Percentiles rank a stretch among this genome's conserved stretches.
Conservation (phyloP, 2,113 vertebrate species). For the Mellivora capensis region DNA sequence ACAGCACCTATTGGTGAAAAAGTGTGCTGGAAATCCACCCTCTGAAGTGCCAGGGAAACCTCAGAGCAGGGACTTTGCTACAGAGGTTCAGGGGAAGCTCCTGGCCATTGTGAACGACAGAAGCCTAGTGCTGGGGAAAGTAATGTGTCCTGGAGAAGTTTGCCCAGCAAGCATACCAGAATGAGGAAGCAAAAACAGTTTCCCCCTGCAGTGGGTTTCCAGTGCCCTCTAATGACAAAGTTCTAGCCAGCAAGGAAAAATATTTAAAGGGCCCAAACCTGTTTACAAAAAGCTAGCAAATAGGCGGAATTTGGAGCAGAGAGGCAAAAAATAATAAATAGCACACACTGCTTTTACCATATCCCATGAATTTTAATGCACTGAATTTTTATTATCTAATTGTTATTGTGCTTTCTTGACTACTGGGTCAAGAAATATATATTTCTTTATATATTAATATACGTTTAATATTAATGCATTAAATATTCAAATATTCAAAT, state of each 20-base stretch:
- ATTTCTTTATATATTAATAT: not conserved
- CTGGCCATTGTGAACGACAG: not conserved
- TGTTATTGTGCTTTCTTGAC: not conserved
- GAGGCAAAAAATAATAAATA: not conserved
- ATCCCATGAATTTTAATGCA: not conserved
- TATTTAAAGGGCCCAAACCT: not conserved
- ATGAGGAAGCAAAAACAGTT: not conserved
- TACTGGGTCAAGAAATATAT: not conserved
- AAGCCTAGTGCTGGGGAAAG: not conserved
- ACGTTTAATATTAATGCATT: not conserved
- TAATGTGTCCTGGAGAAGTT: not conserved
- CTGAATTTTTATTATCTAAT: not conserved
- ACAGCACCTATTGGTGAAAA: not conserved
- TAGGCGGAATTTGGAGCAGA: not conserved
- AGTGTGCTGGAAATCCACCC: not conserved
- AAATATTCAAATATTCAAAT: too few species aligned
- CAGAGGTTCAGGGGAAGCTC: not conserved
- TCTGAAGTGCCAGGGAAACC: not conserved
- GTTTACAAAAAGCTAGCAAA: not conserved
- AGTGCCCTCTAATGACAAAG: conserved; percentile 13
- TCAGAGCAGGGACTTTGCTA: not conserved
- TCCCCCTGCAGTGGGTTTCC: not conserved
- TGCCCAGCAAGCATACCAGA: not conserved
- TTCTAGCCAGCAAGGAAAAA: not conserved
- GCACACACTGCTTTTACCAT: not conserved